These are phyloP conservation scores for Puma concolor DNA, from an alignment of 2,113 vertebrate species.

Conservation along the genomic window DNA sequence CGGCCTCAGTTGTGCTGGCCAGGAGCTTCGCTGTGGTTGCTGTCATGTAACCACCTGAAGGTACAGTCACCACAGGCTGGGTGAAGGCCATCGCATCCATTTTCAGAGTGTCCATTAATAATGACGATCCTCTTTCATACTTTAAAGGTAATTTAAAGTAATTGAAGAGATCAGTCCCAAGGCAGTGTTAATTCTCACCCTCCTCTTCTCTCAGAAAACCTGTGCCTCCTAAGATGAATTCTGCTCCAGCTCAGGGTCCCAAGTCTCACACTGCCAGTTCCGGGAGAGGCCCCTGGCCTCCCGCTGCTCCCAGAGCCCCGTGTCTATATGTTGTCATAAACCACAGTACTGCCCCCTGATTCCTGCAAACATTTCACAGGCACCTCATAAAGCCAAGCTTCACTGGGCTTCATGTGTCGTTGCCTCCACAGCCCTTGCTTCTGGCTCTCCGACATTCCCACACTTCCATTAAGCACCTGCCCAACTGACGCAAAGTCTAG, in stretches of 20 bases:
- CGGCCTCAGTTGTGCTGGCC: neutral
- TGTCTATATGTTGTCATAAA: neutral
- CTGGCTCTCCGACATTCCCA: neutral
- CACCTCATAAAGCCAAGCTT: constrained; percentile 77
- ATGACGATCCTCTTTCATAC: neutral
- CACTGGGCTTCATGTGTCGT: neutral
- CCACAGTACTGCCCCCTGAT: constrained; percentile 59
- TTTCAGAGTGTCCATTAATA: neutral
- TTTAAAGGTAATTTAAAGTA: neutral
- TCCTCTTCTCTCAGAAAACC: neutral
- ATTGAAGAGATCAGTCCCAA: neutral
- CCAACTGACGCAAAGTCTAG: neutral
- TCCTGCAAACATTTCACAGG: constrained; percentile 62
- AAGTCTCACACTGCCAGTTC: neutral
- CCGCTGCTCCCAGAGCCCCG: neutral
- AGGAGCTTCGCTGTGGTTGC: neutral
- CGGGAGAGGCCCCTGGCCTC: neutral
- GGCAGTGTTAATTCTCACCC: neutral
- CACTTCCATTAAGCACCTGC: neutral
- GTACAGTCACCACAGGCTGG: neutral
- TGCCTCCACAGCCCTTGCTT: neutral
- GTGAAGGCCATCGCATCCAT: neutral
- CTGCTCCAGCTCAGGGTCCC: neutral
- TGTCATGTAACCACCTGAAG: neutral
- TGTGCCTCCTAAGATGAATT: neutral